These are phyloP conservation scores for Harpagoxenus sublaevis DNA, from an alignment of 2,888 invertebrate species.

Conservation along the genomic window DNA sequence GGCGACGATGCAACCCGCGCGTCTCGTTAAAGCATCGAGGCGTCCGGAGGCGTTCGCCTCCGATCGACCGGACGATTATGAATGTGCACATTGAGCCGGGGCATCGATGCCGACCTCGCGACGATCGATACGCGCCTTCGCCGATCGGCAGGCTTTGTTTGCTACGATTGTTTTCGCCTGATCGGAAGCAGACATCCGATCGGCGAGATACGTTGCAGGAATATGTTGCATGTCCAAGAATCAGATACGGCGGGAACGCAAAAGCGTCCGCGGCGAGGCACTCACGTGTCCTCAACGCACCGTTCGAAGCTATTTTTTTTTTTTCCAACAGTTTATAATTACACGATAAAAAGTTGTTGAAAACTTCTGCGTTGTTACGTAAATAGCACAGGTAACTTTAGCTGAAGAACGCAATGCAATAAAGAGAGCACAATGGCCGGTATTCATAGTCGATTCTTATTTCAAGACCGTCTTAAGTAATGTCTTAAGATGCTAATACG, in stretches of 20 bases:
- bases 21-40: slow-evolving; percentile 44
- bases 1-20: slow-evolving; percentile 36
- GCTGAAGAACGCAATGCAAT: not conserved
- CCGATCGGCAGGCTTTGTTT: slow-evolving; percentile 53
- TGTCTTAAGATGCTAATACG: too few species aligned
- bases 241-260: slow-evolving; percentile 33
- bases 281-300: not conserved
- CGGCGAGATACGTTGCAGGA: slow-evolving; percentile 31
- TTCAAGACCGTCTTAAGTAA: too few species aligned
- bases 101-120: slow-evolving; percentile 5
- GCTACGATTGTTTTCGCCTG: slow-evolving; percentile 48
- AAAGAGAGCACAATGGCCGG: not conserved
- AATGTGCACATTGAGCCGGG: slow-evolving; percentile 41
- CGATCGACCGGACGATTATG: slow-evolving; percentile 61
- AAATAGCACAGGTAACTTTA: not conserved
- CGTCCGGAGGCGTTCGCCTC: slow-evolving; percentile 51
- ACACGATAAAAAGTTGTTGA: not conserved
- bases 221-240: slow-evolving; percentile 1
- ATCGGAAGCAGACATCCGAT: slow-evolving; percentile 51
- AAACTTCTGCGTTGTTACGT: not conserved
- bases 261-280: not conserved
- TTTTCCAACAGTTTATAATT: slow-evolving; percentile 12
- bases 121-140: slow-evolving; percentile 44
- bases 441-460: too few species aligned
- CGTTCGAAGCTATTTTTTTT: not conserved